Percentiles rank a stretch among this genome's conserved stretches.
Conservation (phyloP, 2,797 vertebrate species). For the Tenualosa ilisha region DNA sequence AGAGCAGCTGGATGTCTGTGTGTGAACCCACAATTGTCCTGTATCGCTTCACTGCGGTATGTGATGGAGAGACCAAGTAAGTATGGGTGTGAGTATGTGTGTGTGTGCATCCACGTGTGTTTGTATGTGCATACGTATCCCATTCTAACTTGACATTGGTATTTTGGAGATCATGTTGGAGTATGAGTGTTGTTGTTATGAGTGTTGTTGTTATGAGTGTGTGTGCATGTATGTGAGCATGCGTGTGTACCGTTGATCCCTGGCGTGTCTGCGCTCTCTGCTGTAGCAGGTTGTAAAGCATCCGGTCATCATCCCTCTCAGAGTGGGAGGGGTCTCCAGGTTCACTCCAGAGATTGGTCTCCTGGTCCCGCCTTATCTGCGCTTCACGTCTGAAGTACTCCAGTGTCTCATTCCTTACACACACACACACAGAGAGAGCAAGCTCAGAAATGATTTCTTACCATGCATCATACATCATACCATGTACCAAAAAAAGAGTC, state of each 20-base stretch:
- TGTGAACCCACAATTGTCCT: background rate
- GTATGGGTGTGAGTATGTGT: background rate
- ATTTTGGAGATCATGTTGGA: background rate
- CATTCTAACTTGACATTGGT: background rate
- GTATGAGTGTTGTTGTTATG: too few relatives aligned
- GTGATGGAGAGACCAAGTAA: background rate
- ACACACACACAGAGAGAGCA: background rate
- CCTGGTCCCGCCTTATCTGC: constrained; percentile 77
- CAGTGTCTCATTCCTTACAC: constrained; percentile 71
- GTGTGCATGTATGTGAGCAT: background rate
- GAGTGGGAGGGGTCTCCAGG: constrained; percentile 79
- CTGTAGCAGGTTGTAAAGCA: constrained; percentile 75
- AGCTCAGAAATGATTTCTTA: background rate
- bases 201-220: background rate
- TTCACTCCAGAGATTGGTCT: constrained; percentile 82
- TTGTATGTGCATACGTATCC: too few relatives aligned
- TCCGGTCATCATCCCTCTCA: constrained; percentile 77
- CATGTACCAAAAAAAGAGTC: too few relatives aligned
- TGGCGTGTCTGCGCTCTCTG: constrained; percentile 72
- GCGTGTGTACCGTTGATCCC: constrained; percentile 72
- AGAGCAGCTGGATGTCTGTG: background rate
- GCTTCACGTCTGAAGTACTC: constrained; percentile 81
- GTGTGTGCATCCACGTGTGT: background rate
- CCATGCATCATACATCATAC: too few relatives aligned
- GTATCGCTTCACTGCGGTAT: background rate